These are phyloP conservation scores for Nephrotoma guestfalica DNA, from an alignment of 2,888 invertebrate genomes.

Conservation along the genomic window DNA sequence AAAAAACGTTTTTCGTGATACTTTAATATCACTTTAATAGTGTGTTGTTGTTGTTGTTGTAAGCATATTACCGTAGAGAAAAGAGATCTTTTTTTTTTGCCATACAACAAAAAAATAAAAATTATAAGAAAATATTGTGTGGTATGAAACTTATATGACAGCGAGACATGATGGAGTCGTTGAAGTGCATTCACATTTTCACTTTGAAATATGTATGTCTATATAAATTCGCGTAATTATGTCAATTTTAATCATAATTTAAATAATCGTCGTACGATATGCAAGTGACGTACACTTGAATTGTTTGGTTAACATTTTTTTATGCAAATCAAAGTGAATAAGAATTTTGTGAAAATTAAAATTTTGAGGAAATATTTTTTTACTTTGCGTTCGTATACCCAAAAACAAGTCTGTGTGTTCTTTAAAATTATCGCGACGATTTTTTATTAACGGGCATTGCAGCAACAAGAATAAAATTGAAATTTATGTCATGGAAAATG, in stretches of 20 bases:
- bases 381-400: background rate
- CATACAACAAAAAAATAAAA: background rate
- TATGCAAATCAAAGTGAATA: background rate
- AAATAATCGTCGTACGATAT: background rate
- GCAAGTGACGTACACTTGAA: background rate
- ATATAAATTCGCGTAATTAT: background rate
- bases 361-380: background rate
- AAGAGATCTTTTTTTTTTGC: background rate
- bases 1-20: background rate
- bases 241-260: background rate
- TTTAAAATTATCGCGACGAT: background rate
- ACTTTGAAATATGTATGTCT: background rate
- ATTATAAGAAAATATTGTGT: background rate
- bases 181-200: conserved; percentile 4
- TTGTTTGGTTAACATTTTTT: background rate
- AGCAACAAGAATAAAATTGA: background rate
- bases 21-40: background rate
- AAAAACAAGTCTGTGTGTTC: background rate
- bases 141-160: background rate
- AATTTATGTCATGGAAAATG: background rate
- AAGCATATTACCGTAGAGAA: background rate
- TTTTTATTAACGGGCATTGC: background rate
- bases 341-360: background rate
- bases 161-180: background rate
- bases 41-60: background rate